Evolutionary conservation across 1,140 invertebrate genomes (phyloP).

Genomic region (Dendroctonus valens): DNA sequence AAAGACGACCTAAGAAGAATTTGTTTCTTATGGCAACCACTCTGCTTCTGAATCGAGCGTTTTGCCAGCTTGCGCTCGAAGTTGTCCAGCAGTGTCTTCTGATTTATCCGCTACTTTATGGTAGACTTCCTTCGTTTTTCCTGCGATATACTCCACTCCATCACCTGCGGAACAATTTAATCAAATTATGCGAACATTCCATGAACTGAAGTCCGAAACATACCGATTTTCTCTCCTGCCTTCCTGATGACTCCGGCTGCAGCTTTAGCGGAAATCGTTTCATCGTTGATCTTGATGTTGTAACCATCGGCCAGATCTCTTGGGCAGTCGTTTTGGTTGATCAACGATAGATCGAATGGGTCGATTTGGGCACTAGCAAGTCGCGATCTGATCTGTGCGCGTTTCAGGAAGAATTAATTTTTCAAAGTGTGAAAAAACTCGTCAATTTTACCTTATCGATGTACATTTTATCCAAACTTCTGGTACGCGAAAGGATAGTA

Average conservation of each 20-base stretch:
- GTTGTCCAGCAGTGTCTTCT: conserved; percentile 15
- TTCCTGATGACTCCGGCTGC: conserved; percentile 68
- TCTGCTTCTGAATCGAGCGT: conserved; percentile 44
- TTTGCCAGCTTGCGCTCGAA: conserved; percentile 36
- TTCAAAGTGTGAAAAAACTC: conserved; percentile 9
- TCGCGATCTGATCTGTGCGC: conserved; percentile 59
- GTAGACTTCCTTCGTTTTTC: conserved; percentile 58
- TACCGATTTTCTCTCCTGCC: conserved; percentile 61
- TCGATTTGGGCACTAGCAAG: conserved; percentile 64
- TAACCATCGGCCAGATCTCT: conserved; percentile 53
- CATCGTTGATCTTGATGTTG: conserved; percentile 68
- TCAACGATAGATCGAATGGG: conserved; percentile 71
- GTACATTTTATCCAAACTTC: conserved; percentile 65
- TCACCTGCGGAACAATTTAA: conserved; percentile 52
- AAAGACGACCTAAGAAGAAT: too few species aligned
- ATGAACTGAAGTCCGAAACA: neutral
- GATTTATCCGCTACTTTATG: conserved; percentile 51
- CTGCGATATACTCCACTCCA: conserved; percentile 58
- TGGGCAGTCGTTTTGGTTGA: conserved; percentile 68
- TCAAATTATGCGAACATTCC: neutral
- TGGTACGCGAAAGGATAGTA: conserved; percentile 71
- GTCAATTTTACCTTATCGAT: conserved; percentile 61
- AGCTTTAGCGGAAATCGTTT: conserved; percentile 71
- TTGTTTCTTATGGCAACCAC: conserved; percentile 47
- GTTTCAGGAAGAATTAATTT: neutral